Evolutionary conservation across 1,140 invertebrate genomes (phyloP).

Genomic region (Lycorma delicatula): DNA sequence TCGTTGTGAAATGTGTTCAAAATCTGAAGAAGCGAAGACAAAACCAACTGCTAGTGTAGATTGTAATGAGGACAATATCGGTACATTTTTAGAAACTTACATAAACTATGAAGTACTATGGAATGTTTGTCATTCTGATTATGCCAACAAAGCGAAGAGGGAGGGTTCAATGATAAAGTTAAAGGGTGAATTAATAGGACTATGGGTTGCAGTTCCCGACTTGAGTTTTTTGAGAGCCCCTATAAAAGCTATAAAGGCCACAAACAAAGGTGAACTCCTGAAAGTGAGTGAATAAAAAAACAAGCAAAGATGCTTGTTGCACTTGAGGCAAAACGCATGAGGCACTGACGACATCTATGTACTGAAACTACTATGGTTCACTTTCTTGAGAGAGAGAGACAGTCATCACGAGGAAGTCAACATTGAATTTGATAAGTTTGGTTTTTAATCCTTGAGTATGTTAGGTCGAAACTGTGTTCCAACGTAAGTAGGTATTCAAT

Average conservation of each 20-base stretch:
- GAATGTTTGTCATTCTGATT: slow-evolving; percentile 10
- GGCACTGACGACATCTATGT: slow-evolving; percentile 9
- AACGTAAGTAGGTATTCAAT: too few relatives aligned
- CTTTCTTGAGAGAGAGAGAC: too few relatives aligned
- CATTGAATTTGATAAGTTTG: too few relatives aligned
- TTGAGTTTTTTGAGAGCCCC: slow-evolving; percentile 2
- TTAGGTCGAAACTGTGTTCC: too few relatives aligned
- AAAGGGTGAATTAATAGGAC: neutral
- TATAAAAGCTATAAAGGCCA: slow-evolving; percentile 7
- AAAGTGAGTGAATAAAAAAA: neutral
- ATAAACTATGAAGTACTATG: slow-evolving; percentile 9
- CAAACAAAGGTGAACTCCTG: slow-evolving; percentile 10
- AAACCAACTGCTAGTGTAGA: too few relatives aligned
- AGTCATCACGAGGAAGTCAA: too few relatives aligned
- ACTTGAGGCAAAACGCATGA: too few relatives aligned
- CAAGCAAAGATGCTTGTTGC: too few relatives aligned
- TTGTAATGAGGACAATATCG: neutral
- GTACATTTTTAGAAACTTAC: slow-evolving; percentile 4
- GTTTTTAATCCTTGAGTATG: too few relatives aligned
- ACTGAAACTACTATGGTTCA: slow-evolving; percentile 14
- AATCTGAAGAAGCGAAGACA: too few relatives aligned
- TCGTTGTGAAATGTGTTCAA: too few relatives aligned
- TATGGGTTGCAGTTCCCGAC: slow-evolving; percentile 3
- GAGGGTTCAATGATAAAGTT: slow-evolving; percentile 2
- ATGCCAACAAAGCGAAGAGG: slow-evolving; percentile 7